Conservation (phyloP, 2,888 invertebrate genomes). For the Epirrhoe tristata region DNA sequence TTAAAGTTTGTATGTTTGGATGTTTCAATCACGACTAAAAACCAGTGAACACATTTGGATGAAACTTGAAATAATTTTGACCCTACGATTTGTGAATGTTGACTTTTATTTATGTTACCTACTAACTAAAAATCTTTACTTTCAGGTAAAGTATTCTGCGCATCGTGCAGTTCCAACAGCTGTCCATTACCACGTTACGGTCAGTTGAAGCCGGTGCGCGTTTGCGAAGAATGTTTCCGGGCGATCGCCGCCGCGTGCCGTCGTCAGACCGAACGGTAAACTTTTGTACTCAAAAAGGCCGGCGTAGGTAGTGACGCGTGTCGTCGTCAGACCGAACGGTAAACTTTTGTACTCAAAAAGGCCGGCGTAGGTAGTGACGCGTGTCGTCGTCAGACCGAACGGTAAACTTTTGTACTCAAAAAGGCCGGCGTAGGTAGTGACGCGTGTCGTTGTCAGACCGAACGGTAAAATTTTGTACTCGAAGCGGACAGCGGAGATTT, state of each 20-base stretch:
- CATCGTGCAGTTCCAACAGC: constrained; percentile 96
- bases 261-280: constrained; percentile 45
- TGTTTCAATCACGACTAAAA: no score
- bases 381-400: background rate
- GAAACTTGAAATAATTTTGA: no score
- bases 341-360: no score
- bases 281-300: background rate
- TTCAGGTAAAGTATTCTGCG: constrained; percentile 94
- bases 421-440: background rate
- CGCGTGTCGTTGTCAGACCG: background rate
- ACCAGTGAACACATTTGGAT: no score
- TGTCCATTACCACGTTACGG: constrained; percentile 97
- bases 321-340: no score
- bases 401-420: no score
- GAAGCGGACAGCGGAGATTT: background rate
- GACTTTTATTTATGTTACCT: no score
- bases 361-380: background rate
- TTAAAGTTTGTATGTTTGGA: no score
- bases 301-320: background rate
- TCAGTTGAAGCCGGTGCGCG: constrained; percentile 96
- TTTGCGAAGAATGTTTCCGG: constrained; percentile 94
- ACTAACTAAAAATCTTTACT: constrained; percentile 2
- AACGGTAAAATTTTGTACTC: background rate
- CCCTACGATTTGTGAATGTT: no score
- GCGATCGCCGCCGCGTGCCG: constrained; percentile 58